Evolutionary conservation across 2,113 vertebrate species (phyloP), one percentile per base, ranked within the genome.

Genomic region (Nestor notabilis): DNA sequence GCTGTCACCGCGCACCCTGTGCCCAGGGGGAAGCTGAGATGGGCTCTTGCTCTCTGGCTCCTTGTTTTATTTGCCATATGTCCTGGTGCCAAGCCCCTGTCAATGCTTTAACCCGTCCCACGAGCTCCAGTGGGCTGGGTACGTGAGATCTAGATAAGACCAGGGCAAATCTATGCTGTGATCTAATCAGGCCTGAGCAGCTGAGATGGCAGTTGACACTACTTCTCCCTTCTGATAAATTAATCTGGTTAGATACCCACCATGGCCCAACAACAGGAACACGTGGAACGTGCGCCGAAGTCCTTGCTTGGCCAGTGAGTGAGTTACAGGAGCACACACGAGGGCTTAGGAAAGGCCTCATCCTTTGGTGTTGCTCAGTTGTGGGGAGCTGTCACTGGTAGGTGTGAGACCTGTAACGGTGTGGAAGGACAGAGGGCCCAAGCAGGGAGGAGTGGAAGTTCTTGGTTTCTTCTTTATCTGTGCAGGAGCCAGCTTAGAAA

Each of bases 171-270:
- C 95, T 86, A 4, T 43, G 66, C 39, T 17, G 5, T 15, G 35
- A 96, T 97, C 97, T 97, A 63, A 97, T 97, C 96, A 1, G 87
- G 43, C 61, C 8, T 0, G 2, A 53, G 66, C 97, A 94, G 96
- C 90, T 58, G 65, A 17, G 37, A 1, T 2, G 35, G 66, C 88
- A n/a, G 86, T 87, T 95, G 85, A 1, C 46, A 49, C 82, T 21
- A 0, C 37, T 94, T 96, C 69, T 95, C 78, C 58, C 23, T 44
- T 24, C 20, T 12, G 89, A 93, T 78, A 69, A 76, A 80, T 24
- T 33, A 76, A 83, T 87, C 47, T 15, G 0, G 5, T 63, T 24
- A n/a, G 41, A 8, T 47, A 44, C 75, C 66, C 44, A 2, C 1
- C 14, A 1, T 5, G 56, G 61, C 74, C 85, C 74, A 33, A 0